Base-by-base conservation (phyloP, 1,140 invertebrate species). In the Neodiprion lecontei region DNA sequence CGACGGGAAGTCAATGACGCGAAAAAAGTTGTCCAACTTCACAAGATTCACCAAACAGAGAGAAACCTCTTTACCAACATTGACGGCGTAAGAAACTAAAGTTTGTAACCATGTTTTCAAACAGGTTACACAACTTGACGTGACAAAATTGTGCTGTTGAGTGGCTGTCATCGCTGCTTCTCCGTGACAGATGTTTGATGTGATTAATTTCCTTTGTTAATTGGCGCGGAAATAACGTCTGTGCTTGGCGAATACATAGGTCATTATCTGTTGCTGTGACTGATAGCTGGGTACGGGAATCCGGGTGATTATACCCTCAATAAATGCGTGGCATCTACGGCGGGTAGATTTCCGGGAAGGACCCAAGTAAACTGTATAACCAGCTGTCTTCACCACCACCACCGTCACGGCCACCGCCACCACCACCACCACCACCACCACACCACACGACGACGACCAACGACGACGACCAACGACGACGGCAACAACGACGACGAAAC, bases 171-270 rank as follows among this genome's bases (percentile, higher is more conserved):
- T 81, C 53, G 80, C 28, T 40, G 28, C 77, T 80, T 81, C 79
- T 17, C 81, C 77, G 17, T 81, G 80, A 81, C 80, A 81, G 80
- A 81, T 81, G 80, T 81, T 81, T 78, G 73, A 72, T 66, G 67
- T 69, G 70, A 77, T 81, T 74, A 77, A 76, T 76, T 67, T 73
- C 69, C 70, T 78, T 79, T 75, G 74, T 76, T 79, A 79, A 79
- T 76, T 74, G 47, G 66, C 48, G 40, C 40, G 50, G 70, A 65
- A 61, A 48, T 48, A 12, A 70, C 2, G 48, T 71, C 48, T 21
- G 12, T 61, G 69, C 14, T 14, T n/a, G n/a, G 11, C 11, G 11
- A 9, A 61, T 61, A 61, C 5, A 17, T 12, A 48, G 50, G 61
- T 70, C 7, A 67, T 70, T 10, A 9, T 50, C 61, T 10, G 14